Evolutionary conservation across 2,113 vertebrate genomes (phyloP).

Genomic region (Atlantisia rogersi): DNA sequence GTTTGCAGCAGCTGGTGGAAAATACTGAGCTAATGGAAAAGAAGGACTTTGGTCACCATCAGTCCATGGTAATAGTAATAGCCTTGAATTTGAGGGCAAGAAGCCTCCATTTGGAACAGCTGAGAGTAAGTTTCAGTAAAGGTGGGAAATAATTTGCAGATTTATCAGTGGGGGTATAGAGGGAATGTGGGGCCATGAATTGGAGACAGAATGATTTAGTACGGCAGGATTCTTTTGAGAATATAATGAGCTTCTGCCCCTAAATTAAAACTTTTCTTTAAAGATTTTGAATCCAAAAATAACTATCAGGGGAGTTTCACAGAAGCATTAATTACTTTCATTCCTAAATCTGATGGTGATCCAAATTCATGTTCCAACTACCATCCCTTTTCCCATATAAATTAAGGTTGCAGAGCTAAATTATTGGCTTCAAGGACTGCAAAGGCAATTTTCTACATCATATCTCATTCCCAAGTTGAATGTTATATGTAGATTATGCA

Average conservation of each 20-base stretch:
- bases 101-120: not conserved
- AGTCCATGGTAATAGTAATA: not conserved
- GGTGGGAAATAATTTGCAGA: constrained; percentile 13
- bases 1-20: not conserved
- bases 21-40: not conserved
- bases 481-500: constrained; percentile 59
- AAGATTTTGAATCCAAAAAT: constrained; percentile 68
- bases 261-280: constrained; percentile 72
- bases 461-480: constrained; percentile 66
- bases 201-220: constrained; percentile 49
- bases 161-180: not conserved
- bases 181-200: not conserved
- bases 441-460: constrained; percentile 66
- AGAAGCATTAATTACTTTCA: constrained; percentile 73
- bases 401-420: constrained; percentile 66
- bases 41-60: not conserved
- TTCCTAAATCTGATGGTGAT: constrained; percentile 63
- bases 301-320: constrained; percentile 65
- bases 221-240: constrained; percentile 46
- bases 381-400: constrained; percentile 63
- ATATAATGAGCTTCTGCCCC: constrained; percentile 65
- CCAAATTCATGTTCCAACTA: constrained; percentile 66
- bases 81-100: not conserved
- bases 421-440: constrained; percentile 69
- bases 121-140: not conserved